phyloP scores from a whole-genome alignment of 2,797 vertebrate genomes.

The Hippopotamyrus pictus region DNA sequence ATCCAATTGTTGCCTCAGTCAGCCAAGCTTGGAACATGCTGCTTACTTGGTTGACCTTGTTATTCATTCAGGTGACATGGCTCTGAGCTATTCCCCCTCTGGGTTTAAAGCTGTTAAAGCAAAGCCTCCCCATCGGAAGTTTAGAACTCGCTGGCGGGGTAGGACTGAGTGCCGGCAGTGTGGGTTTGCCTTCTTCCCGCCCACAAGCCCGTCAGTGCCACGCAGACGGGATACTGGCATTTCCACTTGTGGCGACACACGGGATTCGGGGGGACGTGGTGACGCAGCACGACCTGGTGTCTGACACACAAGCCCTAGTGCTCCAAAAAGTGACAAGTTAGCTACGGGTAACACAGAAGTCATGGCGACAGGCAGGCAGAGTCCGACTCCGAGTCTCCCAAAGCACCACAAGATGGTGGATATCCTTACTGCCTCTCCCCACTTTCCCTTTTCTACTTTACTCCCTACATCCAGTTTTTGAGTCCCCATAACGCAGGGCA shows the following conservation, averaged over 20 bases:
- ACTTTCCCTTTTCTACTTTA: not conserved
- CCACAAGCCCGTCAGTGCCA: constrained; percentile 39
- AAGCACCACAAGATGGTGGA: not conserved
- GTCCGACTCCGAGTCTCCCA: not conserved
- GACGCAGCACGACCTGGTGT: constrained; percentile 58
- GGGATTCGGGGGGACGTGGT: constrained; percentile 47
- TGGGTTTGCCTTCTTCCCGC: not conserved
- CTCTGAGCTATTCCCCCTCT: not conserved
- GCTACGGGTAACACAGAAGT: constrained; percentile 75
- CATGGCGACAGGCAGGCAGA: constrained; percentile 50
- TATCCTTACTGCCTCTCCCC: not conserved
- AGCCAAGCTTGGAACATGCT: not conserved
- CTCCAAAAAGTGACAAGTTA: constrained; percentile 70
- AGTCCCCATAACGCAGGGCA: not conserved
- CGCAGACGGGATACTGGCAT: constrained; percentile 63
- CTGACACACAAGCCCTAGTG: constrained; percentile 77
- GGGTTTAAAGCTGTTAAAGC: not conserved
- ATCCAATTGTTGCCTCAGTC: not conserved
- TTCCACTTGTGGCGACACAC: constrained; percentile 56
- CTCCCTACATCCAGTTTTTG: not conserved
- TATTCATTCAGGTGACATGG: not conserved
- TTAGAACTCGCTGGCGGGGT: not conserved
- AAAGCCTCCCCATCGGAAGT: not conserved
- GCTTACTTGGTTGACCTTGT: not conserved
- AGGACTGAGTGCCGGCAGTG: not conserved